Evolutionary conservation across 2,113 vertebrate species (phyloP).

Genomic region (Sylvia atricapilla): DNA sequence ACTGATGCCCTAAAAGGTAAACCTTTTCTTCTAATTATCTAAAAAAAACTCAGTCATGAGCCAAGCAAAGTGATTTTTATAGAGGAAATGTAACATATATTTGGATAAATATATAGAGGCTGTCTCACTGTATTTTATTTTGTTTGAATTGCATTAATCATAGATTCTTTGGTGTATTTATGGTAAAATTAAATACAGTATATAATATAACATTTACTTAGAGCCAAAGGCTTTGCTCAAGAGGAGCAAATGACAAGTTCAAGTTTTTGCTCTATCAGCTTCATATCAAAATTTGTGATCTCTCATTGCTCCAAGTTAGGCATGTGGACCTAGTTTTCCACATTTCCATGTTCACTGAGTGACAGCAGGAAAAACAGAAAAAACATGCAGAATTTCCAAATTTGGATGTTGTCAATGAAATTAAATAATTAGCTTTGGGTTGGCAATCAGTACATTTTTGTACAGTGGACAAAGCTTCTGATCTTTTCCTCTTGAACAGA

Average conservation of each 20-base stretch:
- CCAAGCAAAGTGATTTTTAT: not conserved
- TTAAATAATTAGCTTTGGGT: not conserved
- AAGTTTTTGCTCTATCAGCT: not conserved
- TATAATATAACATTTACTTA: not conserved
- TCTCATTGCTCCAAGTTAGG: not conserved
- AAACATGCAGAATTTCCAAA: not conserved
- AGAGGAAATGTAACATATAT: not conserved
- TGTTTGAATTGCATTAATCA: not conserved
- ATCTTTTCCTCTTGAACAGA: not conserved
- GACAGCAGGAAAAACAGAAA: not conserved
- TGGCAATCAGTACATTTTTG: not conserved
- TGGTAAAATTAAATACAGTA: not conserved
- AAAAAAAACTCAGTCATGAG: not conserved
- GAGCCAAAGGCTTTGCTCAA: not conserved
- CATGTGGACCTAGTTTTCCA: not conserved
- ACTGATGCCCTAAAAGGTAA: constrained; percentile 7
- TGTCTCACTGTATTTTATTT: not conserved
- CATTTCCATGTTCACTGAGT: not conserved
- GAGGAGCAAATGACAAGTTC: not conserved
- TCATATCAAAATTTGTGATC: not conserved
- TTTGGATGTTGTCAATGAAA: not conserved
- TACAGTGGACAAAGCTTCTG: not conserved
- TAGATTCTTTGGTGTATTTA: not conserved
- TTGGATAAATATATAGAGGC: not conserved
- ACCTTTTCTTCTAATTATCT: not conserved